phyloP scores from a whole-genome alignment of 2,113 vertebrate species.

The Brachionichthys hirsutus region DNA sequence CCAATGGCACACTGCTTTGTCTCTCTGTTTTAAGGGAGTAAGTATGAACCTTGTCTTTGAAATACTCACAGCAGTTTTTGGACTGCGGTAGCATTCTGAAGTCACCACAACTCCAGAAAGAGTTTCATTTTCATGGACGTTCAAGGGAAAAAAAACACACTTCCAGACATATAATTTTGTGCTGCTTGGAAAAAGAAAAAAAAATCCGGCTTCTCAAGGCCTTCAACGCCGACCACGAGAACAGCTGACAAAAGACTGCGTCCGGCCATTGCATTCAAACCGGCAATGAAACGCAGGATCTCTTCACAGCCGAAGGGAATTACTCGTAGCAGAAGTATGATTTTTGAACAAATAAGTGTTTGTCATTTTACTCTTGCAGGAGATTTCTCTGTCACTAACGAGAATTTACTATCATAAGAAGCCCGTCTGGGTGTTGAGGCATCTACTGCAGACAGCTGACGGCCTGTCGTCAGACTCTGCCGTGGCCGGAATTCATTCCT shows the following conservation, averaged over 20 bases:
- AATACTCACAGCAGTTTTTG: conserved; percentile 12
- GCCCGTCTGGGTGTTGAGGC: conserved; percentile 1
- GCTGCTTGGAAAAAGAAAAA: conserved; percentile 44
- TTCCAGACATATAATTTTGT: conserved; percentile 62
- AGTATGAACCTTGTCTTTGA: conserved; percentile 9
- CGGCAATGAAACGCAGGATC: neutral
- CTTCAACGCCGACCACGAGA: conserved; percentile 22
- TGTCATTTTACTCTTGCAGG: neutral
- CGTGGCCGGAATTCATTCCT: neutral
- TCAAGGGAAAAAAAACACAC: conserved; percentile 21
- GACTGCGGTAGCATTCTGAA: conserved; percentile 10
- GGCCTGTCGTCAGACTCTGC: neutral
- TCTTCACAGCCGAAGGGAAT: no score
- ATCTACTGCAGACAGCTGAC: conserved; percentile 18
- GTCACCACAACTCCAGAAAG: conserved; percentile 18
- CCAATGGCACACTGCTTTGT: neutral
- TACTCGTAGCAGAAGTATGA: neutral
- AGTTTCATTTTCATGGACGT: conserved; percentile 27
- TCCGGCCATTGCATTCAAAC: neutral
- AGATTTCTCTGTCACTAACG: neutral
- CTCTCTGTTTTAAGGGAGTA: neutral
- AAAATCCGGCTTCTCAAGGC: conserved; percentile 18
- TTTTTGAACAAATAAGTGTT: neutral
- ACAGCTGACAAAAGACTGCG: neutral
- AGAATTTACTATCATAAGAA: neutral